Conservation (phyloP, 2,113 vertebrate genomes). For the Casuarius casuarius region DNA sequence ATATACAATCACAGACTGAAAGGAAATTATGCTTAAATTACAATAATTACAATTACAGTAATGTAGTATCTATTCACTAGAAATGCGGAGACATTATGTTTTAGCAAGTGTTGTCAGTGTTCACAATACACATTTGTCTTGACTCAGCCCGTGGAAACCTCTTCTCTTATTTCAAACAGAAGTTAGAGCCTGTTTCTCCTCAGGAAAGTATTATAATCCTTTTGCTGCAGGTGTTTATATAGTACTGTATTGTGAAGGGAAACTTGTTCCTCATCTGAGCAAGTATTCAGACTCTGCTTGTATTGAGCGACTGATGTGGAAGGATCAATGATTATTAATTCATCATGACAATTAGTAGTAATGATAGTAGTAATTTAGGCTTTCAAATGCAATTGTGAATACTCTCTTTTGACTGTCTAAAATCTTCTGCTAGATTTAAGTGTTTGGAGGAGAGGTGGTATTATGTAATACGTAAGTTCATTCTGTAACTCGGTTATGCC, state of each 20-base stretch:
- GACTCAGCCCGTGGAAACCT: neutral
- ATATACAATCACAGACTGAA: neutral
- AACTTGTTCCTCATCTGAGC: neutral
- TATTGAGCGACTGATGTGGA: neutral
- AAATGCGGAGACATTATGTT: neutral
- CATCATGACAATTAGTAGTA: neutral
- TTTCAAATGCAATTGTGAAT: neutral
- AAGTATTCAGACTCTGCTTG: neutral
- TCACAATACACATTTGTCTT: neutral
- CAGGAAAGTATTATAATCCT: neutral
- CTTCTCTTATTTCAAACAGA: neutral
- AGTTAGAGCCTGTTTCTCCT: neutral
- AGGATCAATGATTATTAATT: neutral
- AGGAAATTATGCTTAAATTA: neutral
- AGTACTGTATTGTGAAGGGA: neutral
- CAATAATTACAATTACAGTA: neutral
- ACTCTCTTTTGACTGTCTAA: neutral
- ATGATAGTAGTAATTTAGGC: neutral
- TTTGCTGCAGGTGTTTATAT: neutral
- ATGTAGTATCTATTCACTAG: neutral
- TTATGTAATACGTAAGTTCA: fast-evolving
- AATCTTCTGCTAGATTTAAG: neutral
- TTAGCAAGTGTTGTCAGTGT: neutral
- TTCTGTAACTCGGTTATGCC: neutral
- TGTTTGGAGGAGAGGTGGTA: neutral